Evolutionary conservation across 2,797 vertebrate genomes (phyloP).

Genomic region (Acomys russatus): DNA sequence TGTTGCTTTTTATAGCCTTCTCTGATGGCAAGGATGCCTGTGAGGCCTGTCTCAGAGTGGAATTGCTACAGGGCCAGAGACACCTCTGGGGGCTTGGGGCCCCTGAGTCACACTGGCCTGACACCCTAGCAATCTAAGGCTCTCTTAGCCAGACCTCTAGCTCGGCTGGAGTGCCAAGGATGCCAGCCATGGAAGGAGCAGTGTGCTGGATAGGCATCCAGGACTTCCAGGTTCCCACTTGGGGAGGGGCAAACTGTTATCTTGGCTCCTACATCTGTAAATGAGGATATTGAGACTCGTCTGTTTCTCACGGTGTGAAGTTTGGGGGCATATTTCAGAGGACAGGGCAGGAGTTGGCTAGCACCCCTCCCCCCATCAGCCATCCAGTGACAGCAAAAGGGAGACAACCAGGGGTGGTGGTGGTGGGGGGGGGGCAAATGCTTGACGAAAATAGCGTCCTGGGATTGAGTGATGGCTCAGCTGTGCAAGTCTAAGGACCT

Average conservation of each 20-base stretch:
- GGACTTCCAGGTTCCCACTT: no score
- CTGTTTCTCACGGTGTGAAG: not conserved
- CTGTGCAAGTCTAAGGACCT: not conserved
- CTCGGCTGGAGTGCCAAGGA: not conserved
- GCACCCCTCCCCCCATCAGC: not conserved
- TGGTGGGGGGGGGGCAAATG: no score
- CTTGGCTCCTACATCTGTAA: not conserved
- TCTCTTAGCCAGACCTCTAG: not conserved
- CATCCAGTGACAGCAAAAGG: not conserved
- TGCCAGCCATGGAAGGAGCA: not conserved
- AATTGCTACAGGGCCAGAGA: slow-evolving; percentile 26
- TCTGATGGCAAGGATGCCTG: slow-evolving; percentile 90
- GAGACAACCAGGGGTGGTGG: no score
- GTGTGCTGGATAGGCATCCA: not conserved
- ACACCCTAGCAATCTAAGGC: slow-evolving; percentile 21
- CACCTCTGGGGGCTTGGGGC: not conserved
- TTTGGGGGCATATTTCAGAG: not conserved
- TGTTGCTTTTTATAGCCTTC: slow-evolving; percentile 93
- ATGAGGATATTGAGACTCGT: not conserved
- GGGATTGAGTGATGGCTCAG: not conserved
- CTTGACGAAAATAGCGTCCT: not conserved
- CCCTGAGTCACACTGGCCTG: not conserved
- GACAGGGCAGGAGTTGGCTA: rapidly evolving
- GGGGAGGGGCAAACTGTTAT: rapidly evolving
- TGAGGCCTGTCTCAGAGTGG: slow-evolving; percentile 62